phyloP scores from a whole-genome alignment of 2,113 vertebrate genomes.

The Muntiacus muntjak region DNA sequence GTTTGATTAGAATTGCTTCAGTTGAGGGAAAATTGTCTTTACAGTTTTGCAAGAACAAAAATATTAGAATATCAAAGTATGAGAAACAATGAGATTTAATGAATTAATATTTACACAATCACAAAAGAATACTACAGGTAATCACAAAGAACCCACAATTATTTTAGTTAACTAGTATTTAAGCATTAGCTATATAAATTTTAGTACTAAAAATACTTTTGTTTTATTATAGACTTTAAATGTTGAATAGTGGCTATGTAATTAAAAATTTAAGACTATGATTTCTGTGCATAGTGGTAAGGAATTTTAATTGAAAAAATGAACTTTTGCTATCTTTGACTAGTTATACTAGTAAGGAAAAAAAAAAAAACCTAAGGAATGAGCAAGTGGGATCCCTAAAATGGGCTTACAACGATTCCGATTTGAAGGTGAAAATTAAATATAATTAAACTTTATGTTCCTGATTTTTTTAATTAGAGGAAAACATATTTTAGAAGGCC shows the following conservation, averaged over 20 bases:
- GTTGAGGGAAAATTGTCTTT: not conserved
- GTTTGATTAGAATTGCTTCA: not conserved
- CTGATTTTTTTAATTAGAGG: not conserved
- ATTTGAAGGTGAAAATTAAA: not conserved
- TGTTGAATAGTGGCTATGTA: not conserved
- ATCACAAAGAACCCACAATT: not conserved
- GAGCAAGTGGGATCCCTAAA: not conserved
- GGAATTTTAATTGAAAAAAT: not conserved
- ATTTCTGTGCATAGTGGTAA: not conserved
- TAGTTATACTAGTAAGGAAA: not conserved
- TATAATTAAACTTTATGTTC: not conserved
- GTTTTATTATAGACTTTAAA: not conserved
- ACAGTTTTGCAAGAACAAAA: conserved; percentile 26
- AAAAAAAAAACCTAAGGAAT: not conserved
- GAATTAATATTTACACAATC: not conserved
- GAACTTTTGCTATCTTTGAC: not conserved
- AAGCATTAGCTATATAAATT: not conserved
- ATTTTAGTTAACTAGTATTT: not conserved
- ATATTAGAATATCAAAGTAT: not conserved
- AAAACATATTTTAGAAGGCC: conserved; percentile 6
- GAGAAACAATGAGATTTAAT: conserved; percentile 34
- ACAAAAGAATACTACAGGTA: not conserved
- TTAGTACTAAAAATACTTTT: conserved; percentile 13
- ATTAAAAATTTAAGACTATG: not conserved
- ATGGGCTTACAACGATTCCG: not conserved